Evolutionary conservation across 2,113 vertebrate genomes (phyloP).

Genomic region (Bostrychus sinensis): DNA sequence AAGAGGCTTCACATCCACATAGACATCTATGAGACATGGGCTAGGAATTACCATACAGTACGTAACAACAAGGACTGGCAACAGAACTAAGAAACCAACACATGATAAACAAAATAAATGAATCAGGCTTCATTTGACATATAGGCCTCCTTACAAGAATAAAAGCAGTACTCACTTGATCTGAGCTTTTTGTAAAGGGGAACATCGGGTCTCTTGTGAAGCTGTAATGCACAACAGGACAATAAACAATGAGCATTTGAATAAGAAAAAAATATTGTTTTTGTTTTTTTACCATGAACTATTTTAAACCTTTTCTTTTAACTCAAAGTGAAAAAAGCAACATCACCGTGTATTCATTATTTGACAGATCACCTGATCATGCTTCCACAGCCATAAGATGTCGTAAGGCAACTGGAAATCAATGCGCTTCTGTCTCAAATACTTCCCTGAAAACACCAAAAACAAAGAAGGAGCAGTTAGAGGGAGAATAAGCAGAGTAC

Average conservation of each 20-base stretch:
- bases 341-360: conserved; percentile 24
- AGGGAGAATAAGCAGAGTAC: conserved; percentile 17
- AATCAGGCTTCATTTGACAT: neutral
- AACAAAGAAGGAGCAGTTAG: neutral
- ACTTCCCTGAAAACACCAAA: conserved; percentile 87
- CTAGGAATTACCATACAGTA: conserved; percentile 13
- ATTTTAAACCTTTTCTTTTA: neutral
- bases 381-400: conserved; percentile 99
- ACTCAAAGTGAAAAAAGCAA: conserved; percentile 8
- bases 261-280: conserved; percentile 7
- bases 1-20: conserved; percentile 97
- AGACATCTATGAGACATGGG: conserved; percentile 83
- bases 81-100: neutral
- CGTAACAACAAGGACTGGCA: neutral
- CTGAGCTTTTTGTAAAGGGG: conserved; percentile 98
- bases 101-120: conserved; percentile 1
- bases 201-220: conserved; percentile 98
- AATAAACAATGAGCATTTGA: conserved; percentile 1
- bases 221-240: conserved; percentile 70
- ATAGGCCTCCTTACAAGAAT: neutral
- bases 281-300: neutral
- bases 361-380: conserved; percentile 89
- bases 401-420: conserved; percentile 99
- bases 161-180: conserved; percentile 88
- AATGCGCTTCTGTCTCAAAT: conserved; percentile 95